Base-by-base conservation (phyloP, 2,888 invertebrate species). In the Trissoscelio sp. region DNA sequence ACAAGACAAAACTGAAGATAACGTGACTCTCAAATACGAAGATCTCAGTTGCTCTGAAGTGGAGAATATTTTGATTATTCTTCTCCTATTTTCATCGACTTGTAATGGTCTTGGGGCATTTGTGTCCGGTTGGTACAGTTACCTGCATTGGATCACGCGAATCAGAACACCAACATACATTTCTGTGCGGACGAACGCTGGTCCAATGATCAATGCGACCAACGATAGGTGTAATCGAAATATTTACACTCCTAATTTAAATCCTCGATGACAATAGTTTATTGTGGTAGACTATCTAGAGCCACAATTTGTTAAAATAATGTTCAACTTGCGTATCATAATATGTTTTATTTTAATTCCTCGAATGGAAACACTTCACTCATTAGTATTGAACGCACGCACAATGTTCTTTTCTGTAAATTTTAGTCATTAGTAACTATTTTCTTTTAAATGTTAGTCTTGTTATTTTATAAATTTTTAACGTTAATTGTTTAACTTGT, bases 41-140 rank as follows among this genome's bases (percentile, higher is more conserved):
- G 90, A 90, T 55, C 84, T 90, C 18, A 90, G 88, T 64, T 90
- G 90, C 82, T 88, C 88, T 11, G 90, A 90, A 37, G 90, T 90
- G 11, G 88, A 90, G 53, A 88, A 85, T 69, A 85, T 89, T n/a
- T 73, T 90, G 14, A 87, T 85, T 31, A 87, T 89, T 39, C 85
- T 90, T 0, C 70, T 90, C 4, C 89, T 90, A 16, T 87, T 89
- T 75, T 90, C 90, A 0, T 82, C 87, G 1, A 84, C 86, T 3
- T 89, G 89, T 77, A 90, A 90, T 57, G 89, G 87, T 0, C 24
- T 89, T 0, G 89, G 89, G 2, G 79, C 84, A 0, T 44, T 89
- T 3, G 57, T 89, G 0, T 83, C 89, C 0, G 86, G 86, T n/a
- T 88, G 87, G 85, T 90, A 90, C 69, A 87, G 87, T 24, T 90